phyloP scores from a whole-genome alignment of 64 coral and sea anemone genomes.

The Pocillopora damicornis region DNA sequence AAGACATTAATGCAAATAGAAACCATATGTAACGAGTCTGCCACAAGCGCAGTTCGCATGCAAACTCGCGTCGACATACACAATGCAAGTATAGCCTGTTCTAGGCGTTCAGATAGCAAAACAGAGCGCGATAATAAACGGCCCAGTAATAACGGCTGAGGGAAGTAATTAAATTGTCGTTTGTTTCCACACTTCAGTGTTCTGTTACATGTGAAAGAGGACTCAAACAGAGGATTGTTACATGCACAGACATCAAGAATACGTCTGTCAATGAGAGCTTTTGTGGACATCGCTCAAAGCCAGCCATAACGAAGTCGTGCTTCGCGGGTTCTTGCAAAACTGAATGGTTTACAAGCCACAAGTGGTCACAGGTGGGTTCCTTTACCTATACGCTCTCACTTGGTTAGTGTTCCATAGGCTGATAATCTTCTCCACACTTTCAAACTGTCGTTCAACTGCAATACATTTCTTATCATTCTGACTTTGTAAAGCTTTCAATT shows the following conservation, averaged over 20 bases:
- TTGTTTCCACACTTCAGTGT: conserved; percentile 56
- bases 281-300: conserved; percentile 59
- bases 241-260: conserved; percentile 62
- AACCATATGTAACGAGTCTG: no score
- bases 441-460: no score
- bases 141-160: neutral
- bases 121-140: conserved; percentile 56
- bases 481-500: no score
- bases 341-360: conserved; percentile 62
- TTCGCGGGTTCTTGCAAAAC: conserved; percentile 74
- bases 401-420: no score
- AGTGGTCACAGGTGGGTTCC: conserved; percentile 75
- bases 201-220: conserved; percentile 82
- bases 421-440: no score
- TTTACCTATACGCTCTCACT: neutral
- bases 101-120: neutral
- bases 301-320: conserved; percentile 46
- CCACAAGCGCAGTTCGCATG: no score
- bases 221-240: conserved; percentile 38
- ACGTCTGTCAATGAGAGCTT: conserved; percentile 24
- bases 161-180: neutral
- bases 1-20: no score
- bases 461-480: no score
- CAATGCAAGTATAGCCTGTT: no score
- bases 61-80: no score